These are phyloP conservation scores for Ploceus nigricollis DNA, from an alignment of 2,113 vertebrate genomes.

Conservation along the genomic window DNA sequence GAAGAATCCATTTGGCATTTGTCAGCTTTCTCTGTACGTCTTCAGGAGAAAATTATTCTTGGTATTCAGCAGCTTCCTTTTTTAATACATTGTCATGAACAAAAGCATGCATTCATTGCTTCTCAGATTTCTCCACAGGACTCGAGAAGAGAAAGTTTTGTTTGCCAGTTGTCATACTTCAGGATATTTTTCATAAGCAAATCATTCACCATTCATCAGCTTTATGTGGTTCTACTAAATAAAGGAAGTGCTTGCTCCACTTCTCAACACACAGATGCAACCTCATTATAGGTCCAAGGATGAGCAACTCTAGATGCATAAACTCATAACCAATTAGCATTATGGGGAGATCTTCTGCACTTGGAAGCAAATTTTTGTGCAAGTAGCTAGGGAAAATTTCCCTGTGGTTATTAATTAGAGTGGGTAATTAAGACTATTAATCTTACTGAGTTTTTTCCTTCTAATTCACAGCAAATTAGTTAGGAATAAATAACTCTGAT, in stretches of 20 bases:
- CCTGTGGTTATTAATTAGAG: conserved; percentile 49
- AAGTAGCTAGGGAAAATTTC: conserved; percentile 53
- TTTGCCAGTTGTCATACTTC: conserved; percentile 54
- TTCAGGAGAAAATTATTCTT: conserved; percentile 40
- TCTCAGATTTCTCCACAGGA: conserved; percentile 37
- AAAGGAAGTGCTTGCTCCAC: conserved; percentile 58
- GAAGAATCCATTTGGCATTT: conserved; percentile 48
- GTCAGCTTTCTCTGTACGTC: conserved; percentile 10
- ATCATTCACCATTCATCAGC: conserved; percentile 67
- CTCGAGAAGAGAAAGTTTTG: conserved; percentile 47
- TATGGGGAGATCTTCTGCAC: conserved; percentile 34
- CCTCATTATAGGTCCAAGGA: conserved; percentile 68
- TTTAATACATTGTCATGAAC: conserved; percentile 45
- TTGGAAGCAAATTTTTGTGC: conserved; percentile 39
- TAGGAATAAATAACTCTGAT: conserved; percentile 36
- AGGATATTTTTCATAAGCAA: conserved; percentile 67
- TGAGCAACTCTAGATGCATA: conserved; percentile 66
- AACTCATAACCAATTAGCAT: conserved; percentile 64
- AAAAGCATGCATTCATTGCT: conserved; percentile 22
- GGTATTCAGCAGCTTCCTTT: conserved; percentile 55
- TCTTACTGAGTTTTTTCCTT: conserved; percentile 54
- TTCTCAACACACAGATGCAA: conserved; percentile 65
- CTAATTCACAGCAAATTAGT: conserved; percentile 10
- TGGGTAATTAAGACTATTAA: conserved; percentile 69
- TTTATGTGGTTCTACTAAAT: conserved; percentile 56